Conservation (phyloP, 2,888 invertebrate species). For the Pristionchus arcanus region DNA sequence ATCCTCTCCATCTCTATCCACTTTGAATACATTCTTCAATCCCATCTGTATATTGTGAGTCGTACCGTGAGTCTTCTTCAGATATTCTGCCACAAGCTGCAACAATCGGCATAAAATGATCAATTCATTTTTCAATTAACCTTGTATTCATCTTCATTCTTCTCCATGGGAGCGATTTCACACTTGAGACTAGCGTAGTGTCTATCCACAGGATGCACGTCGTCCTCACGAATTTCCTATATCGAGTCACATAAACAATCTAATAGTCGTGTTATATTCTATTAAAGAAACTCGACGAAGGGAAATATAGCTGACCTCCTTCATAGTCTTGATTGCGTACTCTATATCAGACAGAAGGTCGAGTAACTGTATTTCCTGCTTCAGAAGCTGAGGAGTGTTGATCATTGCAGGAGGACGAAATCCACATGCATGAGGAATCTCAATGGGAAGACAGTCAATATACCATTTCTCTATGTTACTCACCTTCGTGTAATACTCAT, state of each 20-base stretch:
- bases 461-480: conserved; percentile 69
- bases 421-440: conserved; percentile 70
- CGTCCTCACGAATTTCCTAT: conserved; percentile 60
- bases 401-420: conserved; percentile 81
- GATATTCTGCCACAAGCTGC: conserved; percentile 86
- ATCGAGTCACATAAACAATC: background rate
- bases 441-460: background rate
- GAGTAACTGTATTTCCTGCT: conserved; percentile 80
- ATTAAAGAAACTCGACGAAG: background rate
- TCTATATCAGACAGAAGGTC: conserved; percentile 81
- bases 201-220: conserved; percentile 79
- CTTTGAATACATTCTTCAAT: conserved; percentile 80
- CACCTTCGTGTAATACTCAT: conserved; percentile 82
- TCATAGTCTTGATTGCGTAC: conserved; percentile 80
- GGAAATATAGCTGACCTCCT: conserved; percentile 68
- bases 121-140: conserved; percentile 67
- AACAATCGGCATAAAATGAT: conserved; percentile 51
- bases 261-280: background rate
- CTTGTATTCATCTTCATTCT: conserved; percentile 77
- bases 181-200: conserved; percentile 81
- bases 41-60: conserved; percentile 89
- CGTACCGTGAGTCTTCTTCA: conserved; percentile 92
- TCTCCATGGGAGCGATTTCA: conserved; percentile 79
- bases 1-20: conserved; percentile 79
- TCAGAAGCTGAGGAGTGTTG: conserved; percentile 79